phyloP scores from a whole-genome alignment of 2,113 vertebrate genomes.

The Solea solea region DNA sequence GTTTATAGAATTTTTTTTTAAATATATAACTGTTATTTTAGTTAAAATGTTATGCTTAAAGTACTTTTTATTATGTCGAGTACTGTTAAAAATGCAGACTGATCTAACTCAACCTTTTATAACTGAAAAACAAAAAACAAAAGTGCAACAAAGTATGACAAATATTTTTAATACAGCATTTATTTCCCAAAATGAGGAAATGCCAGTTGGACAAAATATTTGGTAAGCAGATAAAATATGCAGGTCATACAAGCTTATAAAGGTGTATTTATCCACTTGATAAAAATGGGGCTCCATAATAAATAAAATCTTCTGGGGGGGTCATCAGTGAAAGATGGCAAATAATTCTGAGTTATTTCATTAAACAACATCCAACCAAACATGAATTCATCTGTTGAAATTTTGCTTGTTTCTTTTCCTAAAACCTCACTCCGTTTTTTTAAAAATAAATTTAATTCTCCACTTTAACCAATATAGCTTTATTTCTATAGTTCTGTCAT shows the following conservation, averaged over 20 bases:
- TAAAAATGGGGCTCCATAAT: conserved; percentile 92
- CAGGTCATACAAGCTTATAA: conserved; percentile 92
- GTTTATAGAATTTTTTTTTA: too few relatives aligned
- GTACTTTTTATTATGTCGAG: neutral
- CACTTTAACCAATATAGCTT: conserved; percentile 82
- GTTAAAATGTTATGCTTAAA: too few relatives aligned
- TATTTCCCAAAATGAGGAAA: conserved; percentile 94
- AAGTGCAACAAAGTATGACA: conserved; percentile 31
- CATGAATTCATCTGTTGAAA: conserved; percentile 71
- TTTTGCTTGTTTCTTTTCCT: conserved; percentile 66
- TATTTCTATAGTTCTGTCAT: conserved; percentile 78
- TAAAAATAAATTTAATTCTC: conserved; percentile 80
- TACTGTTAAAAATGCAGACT: neutral
- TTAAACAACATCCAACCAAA: conserved; percentile 34
- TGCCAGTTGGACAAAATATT: conserved; percentile 91
- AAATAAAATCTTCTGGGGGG: conserved; percentile 90
- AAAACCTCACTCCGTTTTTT: conserved; percentile 73
- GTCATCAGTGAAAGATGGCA: conserved; percentile 78
- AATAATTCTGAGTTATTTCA: conserved; percentile 74
- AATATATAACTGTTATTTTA: too few relatives aligned
- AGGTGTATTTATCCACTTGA: conserved; percentile 88
- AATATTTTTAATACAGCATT: conserved; percentile 86
- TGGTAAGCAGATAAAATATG: conserved; percentile 90
- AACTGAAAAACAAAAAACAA: neutral
- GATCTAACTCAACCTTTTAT: neutral